Percentiles rank a stretch among this genome's conserved stretches.
phyloP scores from a whole-genome alignment of 1,140 invertebrate genomes.

The Pectinophora gossypiella region DNA sequence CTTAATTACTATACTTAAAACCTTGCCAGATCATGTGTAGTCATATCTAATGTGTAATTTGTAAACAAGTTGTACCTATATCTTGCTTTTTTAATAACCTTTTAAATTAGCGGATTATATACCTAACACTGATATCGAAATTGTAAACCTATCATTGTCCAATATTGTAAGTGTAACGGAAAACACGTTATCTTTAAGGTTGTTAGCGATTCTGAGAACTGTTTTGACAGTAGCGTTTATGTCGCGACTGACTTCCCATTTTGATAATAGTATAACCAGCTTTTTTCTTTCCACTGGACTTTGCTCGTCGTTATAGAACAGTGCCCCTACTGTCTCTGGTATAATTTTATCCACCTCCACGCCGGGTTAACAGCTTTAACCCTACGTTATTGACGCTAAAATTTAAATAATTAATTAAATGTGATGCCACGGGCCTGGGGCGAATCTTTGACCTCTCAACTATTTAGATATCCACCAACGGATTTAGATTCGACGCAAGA shows the following conservation, averaged over 20 bases:
- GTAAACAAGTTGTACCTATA: no score
- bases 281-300: background rate
- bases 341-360: conserved; percentile 2
- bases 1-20: no score
- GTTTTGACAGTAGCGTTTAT: background rate
- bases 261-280: background rate
- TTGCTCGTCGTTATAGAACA: background rate
- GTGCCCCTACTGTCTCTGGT: background rate
- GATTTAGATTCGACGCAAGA: no score
- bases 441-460: background rate
- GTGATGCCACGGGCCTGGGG: background rate
- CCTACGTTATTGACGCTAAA: background rate
- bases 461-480: background rate
- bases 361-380: background rate
- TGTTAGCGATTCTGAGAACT: background rate
- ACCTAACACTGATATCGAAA: no score
- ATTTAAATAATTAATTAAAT: background rate
- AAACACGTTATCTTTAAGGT: background rate
- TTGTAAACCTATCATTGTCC: no score
- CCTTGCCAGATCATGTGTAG: no score
- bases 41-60: no score
- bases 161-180: background rate
- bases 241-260: background rate
- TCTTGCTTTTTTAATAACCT: no score
- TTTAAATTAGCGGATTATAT: no score